These are phyloP conservation scores for Corvus cornix DNA, from an alignment of 2,113 vertebrate species.

Conservation along the genomic window DNA sequence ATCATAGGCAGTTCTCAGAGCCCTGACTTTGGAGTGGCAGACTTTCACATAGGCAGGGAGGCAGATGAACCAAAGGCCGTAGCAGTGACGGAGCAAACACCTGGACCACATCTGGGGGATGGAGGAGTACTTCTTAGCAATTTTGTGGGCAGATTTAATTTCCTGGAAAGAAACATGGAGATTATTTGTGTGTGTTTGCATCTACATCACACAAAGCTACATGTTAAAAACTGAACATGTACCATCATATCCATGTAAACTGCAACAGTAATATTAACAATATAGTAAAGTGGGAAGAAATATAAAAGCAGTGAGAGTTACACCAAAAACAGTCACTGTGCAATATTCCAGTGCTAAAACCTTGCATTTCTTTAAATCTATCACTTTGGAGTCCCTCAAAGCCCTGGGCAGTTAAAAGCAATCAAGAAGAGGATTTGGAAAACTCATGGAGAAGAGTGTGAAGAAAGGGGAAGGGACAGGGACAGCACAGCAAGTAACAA, in stretches of 20 bases:
- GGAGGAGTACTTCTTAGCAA: slow-evolving; percentile 91
- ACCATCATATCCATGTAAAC: neutral
- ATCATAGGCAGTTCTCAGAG: slow-evolving; percentile 91
- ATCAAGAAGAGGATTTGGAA: neutral
- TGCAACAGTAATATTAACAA: neutral
- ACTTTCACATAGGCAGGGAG: slow-evolving; percentile 89
- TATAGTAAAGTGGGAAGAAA: neutral
- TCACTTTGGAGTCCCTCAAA: neutral
- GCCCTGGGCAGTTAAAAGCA: neutral
- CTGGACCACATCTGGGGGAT: slow-evolving; percentile 98
- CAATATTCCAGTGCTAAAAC: neutral
- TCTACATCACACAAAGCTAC: neutral
- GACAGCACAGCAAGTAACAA: neutral
- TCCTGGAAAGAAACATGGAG: slow-evolving; percentile 76
- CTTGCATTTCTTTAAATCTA: neutral
- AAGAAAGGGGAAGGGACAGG: neutral
- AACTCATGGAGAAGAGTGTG: neutral
- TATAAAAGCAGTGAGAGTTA: neutral
- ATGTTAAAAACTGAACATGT: neutral
- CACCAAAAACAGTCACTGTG: neutral
- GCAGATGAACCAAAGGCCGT: slow-evolving; percentile 98
- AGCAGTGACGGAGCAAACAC: slow-evolving; percentile 93
- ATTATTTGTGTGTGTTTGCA: neutral
- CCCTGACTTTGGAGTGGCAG: slow-evolving; percentile 94
- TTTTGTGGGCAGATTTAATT: slow-evolving; percentile 93